phyloP scores from a whole-genome alignment of 2,113 vertebrate species.

The Cyanocitta stelleri region DNA sequence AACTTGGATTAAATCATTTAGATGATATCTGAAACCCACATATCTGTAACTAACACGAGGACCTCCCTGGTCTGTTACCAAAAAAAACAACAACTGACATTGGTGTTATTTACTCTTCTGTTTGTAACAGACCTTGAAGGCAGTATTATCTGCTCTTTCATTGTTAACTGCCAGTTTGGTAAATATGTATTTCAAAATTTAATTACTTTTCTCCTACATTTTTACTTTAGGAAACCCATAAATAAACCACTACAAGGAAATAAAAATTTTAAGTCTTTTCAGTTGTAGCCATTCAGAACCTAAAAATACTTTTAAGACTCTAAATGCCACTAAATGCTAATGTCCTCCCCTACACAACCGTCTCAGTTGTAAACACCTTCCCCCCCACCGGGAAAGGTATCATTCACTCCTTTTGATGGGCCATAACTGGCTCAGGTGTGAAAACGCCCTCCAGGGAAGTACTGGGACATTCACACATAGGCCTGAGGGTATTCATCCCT shows the following conservation, averaged over 20 bases:
- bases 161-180: neutral
- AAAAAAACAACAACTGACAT: neutral
- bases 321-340: neutral
- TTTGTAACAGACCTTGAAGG: neutral
- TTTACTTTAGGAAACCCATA: neutral
- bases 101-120: neutral
- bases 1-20: neutral
- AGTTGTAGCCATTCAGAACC: neutral
- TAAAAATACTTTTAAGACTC: neutral
- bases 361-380: neutral
- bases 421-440: neutral
- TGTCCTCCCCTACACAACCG: neutral
- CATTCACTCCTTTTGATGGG: neutral
- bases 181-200: neutral
- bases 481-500: neutral
- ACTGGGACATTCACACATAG: neutral
- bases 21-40: neutral
- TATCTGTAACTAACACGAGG: neutral
- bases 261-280: neutral
- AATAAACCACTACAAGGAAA: neutral
- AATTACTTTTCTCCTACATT: neutral
- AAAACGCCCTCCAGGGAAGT: neutral
- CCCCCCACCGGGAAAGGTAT: neutral
- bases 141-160: neutral
- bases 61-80: neutral